Evolutionary conservation across 2,797 vertebrate species (phyloP).

Genomic region (Macrochelys suwanniensis): DNA sequence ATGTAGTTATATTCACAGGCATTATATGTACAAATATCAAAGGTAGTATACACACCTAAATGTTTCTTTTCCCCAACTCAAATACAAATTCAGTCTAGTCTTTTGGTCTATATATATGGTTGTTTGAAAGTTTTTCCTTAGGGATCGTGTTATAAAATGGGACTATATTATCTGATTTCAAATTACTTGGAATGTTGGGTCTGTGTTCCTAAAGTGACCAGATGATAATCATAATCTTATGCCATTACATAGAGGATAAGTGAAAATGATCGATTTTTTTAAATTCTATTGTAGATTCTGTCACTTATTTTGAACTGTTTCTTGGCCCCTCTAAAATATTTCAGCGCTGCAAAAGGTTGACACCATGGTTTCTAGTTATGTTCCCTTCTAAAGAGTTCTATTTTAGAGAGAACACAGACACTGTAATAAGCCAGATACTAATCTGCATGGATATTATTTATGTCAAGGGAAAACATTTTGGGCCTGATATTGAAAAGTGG

Average conservation of each 20-base stretch:
- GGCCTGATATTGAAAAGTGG: rapidly evolving
- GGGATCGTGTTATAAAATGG: not conserved
- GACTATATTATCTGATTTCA: not conserved
- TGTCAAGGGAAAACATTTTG: not conserved
- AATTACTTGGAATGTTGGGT: rapidly evolving
- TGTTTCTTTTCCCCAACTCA: not conserved
- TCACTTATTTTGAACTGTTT: not conserved
- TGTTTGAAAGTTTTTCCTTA: not conserved
- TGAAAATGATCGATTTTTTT: not conserved
- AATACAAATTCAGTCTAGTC: not conserved
- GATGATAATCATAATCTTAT: rapidly evolving
- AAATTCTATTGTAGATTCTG: not conserved
- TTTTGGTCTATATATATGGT: not conserved
- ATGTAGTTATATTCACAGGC: not conserved
- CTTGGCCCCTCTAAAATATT: not conserved
- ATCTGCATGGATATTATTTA: not conserved
- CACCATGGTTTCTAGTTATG: not conserved
- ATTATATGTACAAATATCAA: not conserved
- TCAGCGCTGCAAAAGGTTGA: not conserved
- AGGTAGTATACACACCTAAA: not conserved
- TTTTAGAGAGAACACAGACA: conserved; percentile 1
- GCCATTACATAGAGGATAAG: not conserved
- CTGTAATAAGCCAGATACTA: not conserved
- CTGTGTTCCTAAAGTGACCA: not conserved
- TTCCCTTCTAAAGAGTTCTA: not conserved